These are phyloP conservation scores for Halcyon senegalensis DNA, from an alignment of 2,113 vertebrate species.

Conservation along the genomic window DNA sequence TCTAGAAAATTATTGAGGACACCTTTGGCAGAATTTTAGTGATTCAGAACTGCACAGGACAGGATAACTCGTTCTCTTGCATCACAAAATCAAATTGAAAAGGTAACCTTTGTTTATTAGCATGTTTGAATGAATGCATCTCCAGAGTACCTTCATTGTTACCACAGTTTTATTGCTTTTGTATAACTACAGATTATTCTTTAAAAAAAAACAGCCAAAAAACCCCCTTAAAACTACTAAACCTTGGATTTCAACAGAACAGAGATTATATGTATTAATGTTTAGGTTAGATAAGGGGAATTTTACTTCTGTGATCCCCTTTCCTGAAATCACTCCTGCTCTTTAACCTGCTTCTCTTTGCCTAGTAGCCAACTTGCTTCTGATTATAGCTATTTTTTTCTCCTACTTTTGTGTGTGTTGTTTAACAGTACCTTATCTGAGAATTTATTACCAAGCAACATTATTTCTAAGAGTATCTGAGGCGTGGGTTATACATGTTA, in stretches of 20 bases:
- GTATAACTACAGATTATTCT: not conserved
- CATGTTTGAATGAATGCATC: not conserved
- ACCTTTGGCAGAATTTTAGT: conserved; percentile 43
- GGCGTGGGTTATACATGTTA: rapidly evolving
- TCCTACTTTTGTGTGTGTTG: not conserved
- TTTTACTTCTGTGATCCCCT: not conserved
- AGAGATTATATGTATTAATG: no score
- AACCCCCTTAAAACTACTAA: not conserved
- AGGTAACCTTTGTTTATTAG: conserved; percentile 51
- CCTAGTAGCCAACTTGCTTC: not conserved
- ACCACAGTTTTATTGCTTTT: not conserved
- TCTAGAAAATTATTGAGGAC: conserved; percentile 49
- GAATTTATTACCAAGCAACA: not conserved
- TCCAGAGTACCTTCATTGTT: not conserved
- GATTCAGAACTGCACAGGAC: conserved; percentile 52
- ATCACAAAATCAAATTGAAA: conserved; percentile 38
- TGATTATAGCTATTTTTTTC: not conserved
- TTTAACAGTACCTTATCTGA: not conserved
- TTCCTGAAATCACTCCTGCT: not conserved
- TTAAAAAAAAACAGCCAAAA: not conserved
- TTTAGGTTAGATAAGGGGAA: not conserved
- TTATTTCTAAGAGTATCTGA: not conserved
- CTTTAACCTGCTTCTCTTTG: not conserved
- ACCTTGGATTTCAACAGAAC: not conserved
- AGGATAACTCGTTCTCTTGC: conserved; percentile 39